Evolutionary conservation across 2,888 invertebrate species (phyloP), one percentile per base, ranked within the genome.

Genomic region (Cancer borealis): DNA sequence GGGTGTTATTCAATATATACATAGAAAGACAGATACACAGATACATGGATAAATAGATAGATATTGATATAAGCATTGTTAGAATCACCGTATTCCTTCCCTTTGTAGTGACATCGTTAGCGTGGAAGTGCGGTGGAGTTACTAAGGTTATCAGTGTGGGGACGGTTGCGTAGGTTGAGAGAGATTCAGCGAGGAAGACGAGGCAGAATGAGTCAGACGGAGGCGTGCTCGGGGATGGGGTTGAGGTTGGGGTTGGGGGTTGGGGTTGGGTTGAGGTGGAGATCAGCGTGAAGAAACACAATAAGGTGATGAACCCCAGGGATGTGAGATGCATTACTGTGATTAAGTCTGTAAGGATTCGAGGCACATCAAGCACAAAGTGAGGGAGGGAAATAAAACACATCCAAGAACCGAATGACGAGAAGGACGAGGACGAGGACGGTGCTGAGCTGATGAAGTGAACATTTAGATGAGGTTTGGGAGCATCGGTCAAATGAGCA

Each of bases 311-410:
- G 79, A 79, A 79, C 79, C 30, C 79, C 10, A 8, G 79, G 79
- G 79, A 79, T 79, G 30, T 14, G 79, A 79, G 30, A 79, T 79
- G 79, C 79, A 79, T 79, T 79, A 79, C 79, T 79, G 79, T 79
- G 79, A 79, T 79, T 17, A 79, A 79, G 30, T 79, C 30, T 79
- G 30, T 30, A 79, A 79, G 79, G 30, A 79, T 79, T 30, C 79
- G 10, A 12, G 79, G 30, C 12, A 12, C 79, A 30, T 79, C 30
- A 79, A 30, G 30, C 26, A 79, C 26, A 8, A 14, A 66, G 17
- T 21, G 12, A 10, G 26, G 8, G 30, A 79, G 26, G 79, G 12
- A 79, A 79, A 79, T 12, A 30, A 26, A 30, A 30, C 30, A 79
- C 30, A 14, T 54, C 30, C 26, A 79, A 8, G 30, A 79, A 30